These are phyloP conservation scores for Branchipolynoe longqiensis DNA, from an alignment of 2,888 invertebrate genomes.

Conservation along the genomic window DNA sequence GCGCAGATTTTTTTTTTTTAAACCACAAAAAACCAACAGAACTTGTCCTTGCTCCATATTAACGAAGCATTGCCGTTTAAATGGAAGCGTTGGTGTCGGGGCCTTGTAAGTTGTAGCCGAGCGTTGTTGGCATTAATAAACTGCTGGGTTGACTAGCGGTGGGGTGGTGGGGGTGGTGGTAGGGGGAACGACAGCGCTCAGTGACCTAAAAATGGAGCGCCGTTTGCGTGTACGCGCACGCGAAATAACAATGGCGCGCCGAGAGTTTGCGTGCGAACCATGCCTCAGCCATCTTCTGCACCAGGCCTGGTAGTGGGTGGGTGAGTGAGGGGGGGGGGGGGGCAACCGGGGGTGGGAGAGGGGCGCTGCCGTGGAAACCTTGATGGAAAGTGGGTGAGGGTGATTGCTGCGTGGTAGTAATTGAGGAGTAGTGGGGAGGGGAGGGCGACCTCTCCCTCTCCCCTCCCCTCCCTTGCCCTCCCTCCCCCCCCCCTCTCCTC, in stretches of 20 bases:
- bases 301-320: not conserved
- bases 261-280: conserved; percentile 6
- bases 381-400: not conserved
- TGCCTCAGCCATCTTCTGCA: conserved; percentile 19
- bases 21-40: no score
- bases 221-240: conserved; percentile 11
- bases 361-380: not conserved
- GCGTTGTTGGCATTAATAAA: no score
- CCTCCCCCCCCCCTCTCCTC: not conserved
- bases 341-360: not conserved
- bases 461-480: not conserved
- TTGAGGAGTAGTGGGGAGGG: not conserved
- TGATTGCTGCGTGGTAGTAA: not conserved
- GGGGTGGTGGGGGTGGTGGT: not conserved
- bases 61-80: no score
- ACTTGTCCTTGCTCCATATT: no score
- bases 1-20: no score
- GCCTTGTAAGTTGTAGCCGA: no score
- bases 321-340: not conserved
- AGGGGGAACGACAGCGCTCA: not conserved
- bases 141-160: not conserved
- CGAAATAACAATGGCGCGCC: conserved; percentile 26
- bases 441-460: not conserved
- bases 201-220: conserved; percentile 25
- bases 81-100: no score